These are phyloP conservation scores for Mesoligia furuncula DNA, from an alignment of 2,888 invertebrate species.

Conservation along the genomic window DNA sequence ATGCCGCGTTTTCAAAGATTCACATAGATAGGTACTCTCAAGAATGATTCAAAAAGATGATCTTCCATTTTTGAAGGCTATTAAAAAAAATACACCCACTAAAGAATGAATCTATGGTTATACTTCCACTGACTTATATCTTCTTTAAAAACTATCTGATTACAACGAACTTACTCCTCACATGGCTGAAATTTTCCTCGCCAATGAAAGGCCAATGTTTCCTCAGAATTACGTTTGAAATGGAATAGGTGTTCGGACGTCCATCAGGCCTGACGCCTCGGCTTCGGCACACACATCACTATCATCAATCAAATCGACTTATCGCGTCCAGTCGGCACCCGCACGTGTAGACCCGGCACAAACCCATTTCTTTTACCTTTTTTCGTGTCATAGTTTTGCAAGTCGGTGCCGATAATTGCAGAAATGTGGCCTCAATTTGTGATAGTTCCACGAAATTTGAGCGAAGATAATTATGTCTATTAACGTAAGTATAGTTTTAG, in stretches of 20 bases:
- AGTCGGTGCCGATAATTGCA: slow-evolving; percentile 59
- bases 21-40: neutral
- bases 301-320: slow-evolving; percentile 82
- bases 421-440: slow-evolving; percentile 6
- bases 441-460: neutral
- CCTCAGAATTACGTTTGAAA: slow-evolving; percentile 37
- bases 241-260: slow-evolving; percentile 53
- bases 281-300: slow-evolving; percentile 64
- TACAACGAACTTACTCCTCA: neutral
- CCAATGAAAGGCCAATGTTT: slow-evolving; percentile 13
- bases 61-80: neutral
- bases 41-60: neutral
- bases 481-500: neutral
- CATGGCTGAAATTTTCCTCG: slow-evolving; percentile 4
- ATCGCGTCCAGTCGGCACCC: slow-evolving; percentile 73
- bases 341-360: slow-evolving; percentile 68
- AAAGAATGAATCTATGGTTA: neutral
- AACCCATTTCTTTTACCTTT: slow-evolving; percentile 67
- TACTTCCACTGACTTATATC: neutral
- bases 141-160: slow-evolving; percentile 11
- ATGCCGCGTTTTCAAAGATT: neutral
- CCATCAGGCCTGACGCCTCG: slow-evolving; percentile 55
- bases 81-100: neutral
- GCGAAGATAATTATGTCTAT: neutral
- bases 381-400: slow-evolving; percentile 64